Evolutionary conservation across 2,888 invertebrate genomes (phyloP).

Genomic region (Drosophila bunnanda): DNA sequence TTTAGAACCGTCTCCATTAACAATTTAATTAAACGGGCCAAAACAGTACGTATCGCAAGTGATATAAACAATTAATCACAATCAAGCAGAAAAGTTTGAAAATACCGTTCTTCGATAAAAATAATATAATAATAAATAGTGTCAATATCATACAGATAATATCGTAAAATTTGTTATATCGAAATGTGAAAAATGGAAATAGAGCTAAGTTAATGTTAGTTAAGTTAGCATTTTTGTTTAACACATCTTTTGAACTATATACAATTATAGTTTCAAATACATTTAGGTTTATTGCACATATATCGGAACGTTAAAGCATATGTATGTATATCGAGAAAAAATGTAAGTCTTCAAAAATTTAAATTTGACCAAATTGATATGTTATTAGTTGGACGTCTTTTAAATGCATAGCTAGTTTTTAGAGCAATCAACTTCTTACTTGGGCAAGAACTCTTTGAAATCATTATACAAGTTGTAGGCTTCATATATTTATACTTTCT

Average conservation of each 20-base stretch:
- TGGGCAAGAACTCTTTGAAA: neutral
- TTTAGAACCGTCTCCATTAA: neutral
- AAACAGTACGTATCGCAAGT: constrained; percentile 12
- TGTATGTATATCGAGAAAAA: no score
- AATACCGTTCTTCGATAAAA: neutral
- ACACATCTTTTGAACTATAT: no score
- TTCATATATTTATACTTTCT: neutral
- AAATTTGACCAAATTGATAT: no score
- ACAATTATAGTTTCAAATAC: no score
- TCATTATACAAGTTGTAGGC: neutral
- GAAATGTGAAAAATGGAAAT: neutral
- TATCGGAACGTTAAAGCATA: no score
- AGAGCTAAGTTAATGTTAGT: neutral
- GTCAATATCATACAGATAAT: neutral
- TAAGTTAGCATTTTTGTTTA: no score
- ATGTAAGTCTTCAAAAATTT: no score
- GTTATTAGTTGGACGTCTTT: neutral
- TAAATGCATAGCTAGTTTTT: no score
- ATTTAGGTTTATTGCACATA: neutral
- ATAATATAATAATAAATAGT: no score
- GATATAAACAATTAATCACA: neutral
- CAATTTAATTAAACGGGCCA: neutral
- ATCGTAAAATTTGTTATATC: neutral
- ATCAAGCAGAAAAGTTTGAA: neutral
- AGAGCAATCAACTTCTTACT: neutral